Evolutionary conservation across 1,140 invertebrate genomes (phyloP), one percentile per base, ranked within the genome.

Genomic region (Fopius arisanus): DNA sequence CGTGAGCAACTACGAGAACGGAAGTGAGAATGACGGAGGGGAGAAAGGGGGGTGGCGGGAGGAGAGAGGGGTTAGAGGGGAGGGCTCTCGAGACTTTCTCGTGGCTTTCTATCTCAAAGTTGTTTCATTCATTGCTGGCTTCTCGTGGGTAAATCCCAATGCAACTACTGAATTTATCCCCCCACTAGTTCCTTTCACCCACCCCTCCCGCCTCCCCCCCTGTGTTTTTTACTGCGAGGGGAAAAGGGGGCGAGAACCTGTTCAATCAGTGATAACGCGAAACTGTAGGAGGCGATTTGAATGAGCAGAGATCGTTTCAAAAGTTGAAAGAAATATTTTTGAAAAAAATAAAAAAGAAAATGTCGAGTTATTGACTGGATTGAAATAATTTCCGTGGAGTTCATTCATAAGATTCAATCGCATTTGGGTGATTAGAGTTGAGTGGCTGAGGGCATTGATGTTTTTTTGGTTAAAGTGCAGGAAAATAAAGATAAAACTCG

Each of bases 21-120:
- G 63, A 67, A 67, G 43, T 19, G 62, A 54, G 54, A 59, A 59
- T 16, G 26, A 59, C 23, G 54, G n/a, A n/a, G n/a, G n/a, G n/a
- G n/a, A n/a, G n/a, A n/a, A n/a, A n/a, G n/a, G n/a, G n/a, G n/a
- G n/a, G n/a, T n/a, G n/a, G n/a, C n/a, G n/a, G n/a, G n/a, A n/a
- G n/a, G n/a, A n/a, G n/a, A n/a, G n/a, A n/a, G n/a, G n/a, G n/a
- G n/a, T n/a, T n/a, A n/a, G n/a, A n/a, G n/a, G n/a, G 31, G 37
- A 31, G 31, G 31, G 33, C 54, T 37, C 31, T 33, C 10, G 23
- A 21, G 43, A 73, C 71, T 73, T 73, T 73, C 71, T 67, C 71
- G 71, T 73, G 21, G 63, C 71, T 73, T 73, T 73, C 71, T 73
- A 73, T 73, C 62, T 66, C 19, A 28, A n/a, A 31, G 28, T 62